These are phyloP conservation scores for Pimephales promelas DNA, from an alignment of 2,113 vertebrate species.

Conservation along the genomic window DNA sequence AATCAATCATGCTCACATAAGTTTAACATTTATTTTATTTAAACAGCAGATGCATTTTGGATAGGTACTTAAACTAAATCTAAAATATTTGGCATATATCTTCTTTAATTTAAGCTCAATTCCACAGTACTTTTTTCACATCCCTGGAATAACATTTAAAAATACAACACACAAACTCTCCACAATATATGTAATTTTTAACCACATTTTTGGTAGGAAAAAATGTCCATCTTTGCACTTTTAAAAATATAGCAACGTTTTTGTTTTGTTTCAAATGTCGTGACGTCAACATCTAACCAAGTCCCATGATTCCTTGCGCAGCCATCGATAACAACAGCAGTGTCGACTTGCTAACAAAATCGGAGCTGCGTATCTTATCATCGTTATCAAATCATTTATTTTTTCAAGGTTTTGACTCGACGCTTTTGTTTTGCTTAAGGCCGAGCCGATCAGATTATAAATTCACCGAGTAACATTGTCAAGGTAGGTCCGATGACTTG, in stretches of 20 bases:
- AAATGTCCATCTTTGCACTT: background rate
- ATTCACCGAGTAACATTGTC: background rate
- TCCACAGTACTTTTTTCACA: no score
- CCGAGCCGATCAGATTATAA: background rate
- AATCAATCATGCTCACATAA: background rate
- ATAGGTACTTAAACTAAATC: no score
- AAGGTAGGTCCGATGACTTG: constrained; percentile 35
- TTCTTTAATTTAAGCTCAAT: no score
- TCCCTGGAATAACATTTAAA: no score
- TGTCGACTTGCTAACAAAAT: background rate
- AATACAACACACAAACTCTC: no score
- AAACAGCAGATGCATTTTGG: background rate
- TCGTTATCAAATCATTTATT: background rate
- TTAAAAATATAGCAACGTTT: constrained; percentile 55
- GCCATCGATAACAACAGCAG: constrained; percentile 39
- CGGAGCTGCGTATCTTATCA: background rate
- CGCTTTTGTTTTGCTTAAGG: background rate
- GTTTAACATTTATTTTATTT: background rate
- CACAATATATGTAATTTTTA: background rate
- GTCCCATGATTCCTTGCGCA: constrained; percentile 72
- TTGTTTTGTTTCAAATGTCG: constrained; percentile 78
- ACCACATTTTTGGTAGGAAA: background rate
- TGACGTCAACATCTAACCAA: constrained; percentile 50
- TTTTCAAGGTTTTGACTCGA: background rate
- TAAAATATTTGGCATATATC: no score